Evolutionary conservation across 92 coral and sea anemone genomes (phyloP).

Genomic region (Palythoa grandiflora): DNA sequence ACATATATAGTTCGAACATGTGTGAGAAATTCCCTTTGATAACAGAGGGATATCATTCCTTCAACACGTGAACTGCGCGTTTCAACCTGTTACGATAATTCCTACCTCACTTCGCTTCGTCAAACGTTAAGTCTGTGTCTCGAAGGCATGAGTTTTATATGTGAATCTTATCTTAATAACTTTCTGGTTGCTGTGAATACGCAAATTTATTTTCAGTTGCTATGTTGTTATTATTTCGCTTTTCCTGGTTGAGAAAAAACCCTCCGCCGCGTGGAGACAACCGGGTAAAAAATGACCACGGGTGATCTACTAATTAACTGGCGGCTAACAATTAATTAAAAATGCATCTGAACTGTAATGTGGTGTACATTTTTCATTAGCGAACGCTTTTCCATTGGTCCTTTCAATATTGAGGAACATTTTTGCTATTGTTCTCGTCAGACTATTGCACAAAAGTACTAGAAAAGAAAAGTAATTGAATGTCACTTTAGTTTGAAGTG

Average conservation of each 20-base stretch:
- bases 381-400: slow-evolving; percentile 40
- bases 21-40: background rate
- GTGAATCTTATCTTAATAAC: background rate
- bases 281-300: slow-evolving; percentile 52
- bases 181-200: background rate
- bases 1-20: background rate
- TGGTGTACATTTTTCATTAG: slow-evolving; percentile 69
- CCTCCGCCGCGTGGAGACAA: slow-evolving; percentile 1
- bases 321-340: slow-evolving; percentile 71
- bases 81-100: background rate
- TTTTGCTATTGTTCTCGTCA: slow-evolving; percentile 16
- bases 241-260: slow-evolving; percentile 33
- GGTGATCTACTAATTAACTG: slow-evolving; percentile 68
- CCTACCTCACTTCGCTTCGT: background rate
- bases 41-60: background rate
- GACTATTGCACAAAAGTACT: background rate
- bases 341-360: slow-evolving; percentile 73
- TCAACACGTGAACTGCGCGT: background rate
- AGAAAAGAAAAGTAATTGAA: background rate
- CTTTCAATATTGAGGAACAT: slow-evolving; percentile 13
- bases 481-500: background rate
- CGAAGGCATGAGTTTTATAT: background rate
- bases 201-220: background rate
- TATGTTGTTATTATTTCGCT: slow-evolving; percentile 11
- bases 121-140: background rate